Base-by-base conservation (phyloP, 2,888 invertebrate species). In the Eupithecia abbreviata region DNA sequence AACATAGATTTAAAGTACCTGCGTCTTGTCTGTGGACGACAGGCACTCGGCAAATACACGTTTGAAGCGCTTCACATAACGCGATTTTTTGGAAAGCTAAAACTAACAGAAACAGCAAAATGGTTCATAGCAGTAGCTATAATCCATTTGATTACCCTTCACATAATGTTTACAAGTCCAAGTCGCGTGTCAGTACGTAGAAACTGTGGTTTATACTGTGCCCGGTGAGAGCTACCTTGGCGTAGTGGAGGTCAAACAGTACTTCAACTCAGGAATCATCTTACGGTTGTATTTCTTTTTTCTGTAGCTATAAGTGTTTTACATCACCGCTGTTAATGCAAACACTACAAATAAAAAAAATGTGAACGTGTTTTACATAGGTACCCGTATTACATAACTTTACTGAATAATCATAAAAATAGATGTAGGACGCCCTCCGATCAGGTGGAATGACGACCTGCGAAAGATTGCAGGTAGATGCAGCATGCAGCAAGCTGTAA, bases 191-290 rank as follows among this genome's bases (percentile, higher is more conserved):
- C 74, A 74, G 72, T 66, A 55, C 15, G 68, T 47, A 55, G 15
- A 66, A 66, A 66, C 66, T 58, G 58, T 71, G 65, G 45, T 62
- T 62, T 72, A 30, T 65, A 45, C 72, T 49, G 65, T 42, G 42
- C 13, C 18, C 68, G 58, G 77, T 77, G 74, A 77, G 74, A 77
- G 74, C 72, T 72, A 74, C 74, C 74, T 67, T n/a, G 3, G 3
- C 77, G 65, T 73, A 58, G 77, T 74, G 62, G 13, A 77, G 43
- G 2, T 15, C 7, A 42, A 68, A 51, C 67, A 62, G 77, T 66
- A 66, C 66, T 66, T 42, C 42, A 66, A 42, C 66, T 42, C 7
- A 42, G 0, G 30, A 30, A 30, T 42, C 42, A 15, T 13, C 42
- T 66, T 41, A 65, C 15, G 42, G 42, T 15, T 66, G 66, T 42